These are phyloP conservation scores for Drosophila subquinaria DNA, from an alignment of 2,888 invertebrate genomes.

Conservation along the genomic window DNA sequence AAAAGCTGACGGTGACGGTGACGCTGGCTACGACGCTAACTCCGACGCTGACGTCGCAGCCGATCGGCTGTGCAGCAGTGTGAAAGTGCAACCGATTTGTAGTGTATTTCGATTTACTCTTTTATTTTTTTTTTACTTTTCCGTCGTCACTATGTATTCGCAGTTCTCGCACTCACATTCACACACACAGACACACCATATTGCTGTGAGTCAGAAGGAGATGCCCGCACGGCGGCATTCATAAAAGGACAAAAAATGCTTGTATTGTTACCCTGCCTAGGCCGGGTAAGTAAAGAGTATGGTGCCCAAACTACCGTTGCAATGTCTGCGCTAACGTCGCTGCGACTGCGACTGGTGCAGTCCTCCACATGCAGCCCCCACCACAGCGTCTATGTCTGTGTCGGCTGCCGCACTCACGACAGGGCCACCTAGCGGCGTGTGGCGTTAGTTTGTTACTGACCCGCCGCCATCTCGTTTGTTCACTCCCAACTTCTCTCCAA, in stretches of 20 bases:
- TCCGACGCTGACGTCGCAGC: constrained; percentile 39
- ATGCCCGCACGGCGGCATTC: constrained; percentile 43
- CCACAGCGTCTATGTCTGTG: constrained; percentile 56
- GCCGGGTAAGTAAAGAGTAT: constrained; percentile 25
- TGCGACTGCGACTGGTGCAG: constrained; percentile 53
- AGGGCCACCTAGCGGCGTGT: constrained; percentile 83
- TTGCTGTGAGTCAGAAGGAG: constrained; percentile 31
- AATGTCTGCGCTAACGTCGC: constrained; percentile 52
- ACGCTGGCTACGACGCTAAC: neutral
- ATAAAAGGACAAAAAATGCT: constrained; percentile 40
- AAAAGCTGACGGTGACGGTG: constrained; percentile 30
- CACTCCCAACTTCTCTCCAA: constrained; percentile 57
- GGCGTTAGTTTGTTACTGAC: constrained; percentile 83
- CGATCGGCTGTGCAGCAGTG: constrained; percentile 50
- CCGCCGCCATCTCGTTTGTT: constrained; percentile 60
- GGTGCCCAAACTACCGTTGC: constrained; percentile 50
- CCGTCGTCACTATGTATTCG: constrained; percentile 38
- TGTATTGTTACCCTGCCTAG: constrained; percentile 47
- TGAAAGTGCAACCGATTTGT: constrained; percentile 60
- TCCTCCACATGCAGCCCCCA: constrained; percentile 53
- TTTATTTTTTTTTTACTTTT: constrained; percentile 32
- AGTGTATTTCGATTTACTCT: constrained; percentile 45
- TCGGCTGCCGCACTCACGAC: constrained; percentile 71
- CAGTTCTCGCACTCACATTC: constrained; percentile 7
- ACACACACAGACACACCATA: constrained; percentile 13